Base-by-base conservation (phyloP, 2,797 vertebrate genomes). In the Benthosema pterotum region DNA sequence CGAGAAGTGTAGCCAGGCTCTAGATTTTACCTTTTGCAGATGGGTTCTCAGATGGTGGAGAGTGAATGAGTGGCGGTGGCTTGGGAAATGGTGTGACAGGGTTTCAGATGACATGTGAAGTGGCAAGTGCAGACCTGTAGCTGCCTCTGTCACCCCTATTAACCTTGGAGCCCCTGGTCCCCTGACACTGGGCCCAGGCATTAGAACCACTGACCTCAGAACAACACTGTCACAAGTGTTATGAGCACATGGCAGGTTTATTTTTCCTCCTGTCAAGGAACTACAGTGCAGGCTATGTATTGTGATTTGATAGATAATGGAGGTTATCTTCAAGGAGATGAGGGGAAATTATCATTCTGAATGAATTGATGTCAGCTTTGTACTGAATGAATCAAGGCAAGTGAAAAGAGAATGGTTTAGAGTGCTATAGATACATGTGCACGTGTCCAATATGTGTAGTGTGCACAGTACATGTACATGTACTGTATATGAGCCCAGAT, bases 71-170 rank as follows among this genome's bases (percentile, higher is more conserved):
- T 57, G 42, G 55, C 17, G 42, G 8, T 17, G 51, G 47, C 22
- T n/a, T 2, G 51, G 46, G 46, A 64, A 64, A 54, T 42, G 71
- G 42, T 38, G 66, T 38, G 42, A 78, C 45, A 28, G 45, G 50
- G 17, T 55, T 43, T 59, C n/a, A 60, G 67, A 51, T 49, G 57
- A 61, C 60, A 57, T 65, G 32, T 63, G 42, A 77, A 70, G 53
- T 66, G 65, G 19, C 48, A 60, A 60, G 57, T 32, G 16, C n/a
- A 62, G 63, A 60, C 57, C 60, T 66, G 52, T 47, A 38, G 67
- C 59, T 52, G 64, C 58, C 64, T 79, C 45, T 60, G 59, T 70
- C 58, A 60, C 58, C 51, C 45, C 28, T 13, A 42, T 51, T 66
- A 52, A 74, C 63, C 63, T 67, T 59, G 51, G 49, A 64, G 17